Evolutionary conservation across 2,888 invertebrate genomes (phyloP), one percentile per base, ranked within the genome.

Genomic region (Coenonympha arcania): DNA sequence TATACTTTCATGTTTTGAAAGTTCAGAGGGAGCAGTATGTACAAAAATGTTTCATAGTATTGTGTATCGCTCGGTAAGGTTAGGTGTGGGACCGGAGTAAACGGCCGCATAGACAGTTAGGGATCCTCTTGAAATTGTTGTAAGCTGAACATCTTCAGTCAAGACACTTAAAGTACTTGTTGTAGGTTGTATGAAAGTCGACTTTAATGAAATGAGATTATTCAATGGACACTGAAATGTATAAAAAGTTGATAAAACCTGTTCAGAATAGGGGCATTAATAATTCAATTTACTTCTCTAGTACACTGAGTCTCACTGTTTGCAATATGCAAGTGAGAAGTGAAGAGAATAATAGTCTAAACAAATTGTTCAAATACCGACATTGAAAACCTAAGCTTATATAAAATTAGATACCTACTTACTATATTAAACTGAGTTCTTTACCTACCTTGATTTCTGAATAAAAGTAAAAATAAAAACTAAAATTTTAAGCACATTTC

Each of bases 101-200:
- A 48, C 60, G 63, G 62, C 53, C 58, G 61, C 55, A 52, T 77
- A 78, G 73, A 53, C 53, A 61, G 62, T 60, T 72, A 69, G 69
- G 68, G 73, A 73, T 78, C 81, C 74, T 74, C 73, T 74, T 71
- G 66, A 67, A 73, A 68, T 84, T 82, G 82, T 84, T 83, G 83
- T 83, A 81, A 79, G 72, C 69, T 71, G 64, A 66, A 66, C 69
- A 71, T 65, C 71, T 67, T 69, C 69, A 72, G 84, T 81, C 79
- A 73, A 79, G 85, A 72, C 79, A 85, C 85, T 84, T 85, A 82
- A 76, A 85, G 85, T 86, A 86, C 85, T 85, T 78, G 83, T 81
- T 81, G 78, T 80, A 79, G 73, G 61, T 60, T 68, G 67, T 69
- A 69, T 62, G 62, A 55, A 57, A 59, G 62, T 61, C 63, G 68